Percentiles rank a stretch among this genome's conserved stretches.
phyloP scores from a whole-genome alignment of 2,113 vertebrate genomes.

The Noctilio leporinus region DNA sequence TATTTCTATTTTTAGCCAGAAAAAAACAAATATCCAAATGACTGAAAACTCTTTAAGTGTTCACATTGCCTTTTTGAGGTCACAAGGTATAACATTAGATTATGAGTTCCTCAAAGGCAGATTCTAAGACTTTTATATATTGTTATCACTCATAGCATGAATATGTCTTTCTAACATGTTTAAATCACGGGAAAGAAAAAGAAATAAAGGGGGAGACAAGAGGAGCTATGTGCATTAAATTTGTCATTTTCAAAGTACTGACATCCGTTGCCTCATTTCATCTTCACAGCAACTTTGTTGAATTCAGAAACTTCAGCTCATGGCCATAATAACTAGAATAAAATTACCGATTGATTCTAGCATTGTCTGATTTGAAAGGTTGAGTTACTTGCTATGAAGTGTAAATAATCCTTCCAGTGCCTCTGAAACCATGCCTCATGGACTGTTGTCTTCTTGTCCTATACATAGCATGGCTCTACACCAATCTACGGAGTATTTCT shows the following conservation, averaged over 20 bases:
- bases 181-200: neutral
- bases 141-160: neutral
- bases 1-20: neutral
- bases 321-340: neutral
- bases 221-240: neutral
- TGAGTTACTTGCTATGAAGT: neutral
- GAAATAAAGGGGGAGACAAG: neutral
- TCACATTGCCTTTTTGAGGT: neutral
- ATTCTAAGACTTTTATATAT: neutral
- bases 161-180: neutral
- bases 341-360: neutral
- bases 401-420: neutral
- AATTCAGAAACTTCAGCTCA: neutral
- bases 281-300: neutral
- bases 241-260: neutral
- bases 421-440: neutral
- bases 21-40: neutral
- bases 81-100: neutral
- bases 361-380: neutral
- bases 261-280: neutral
- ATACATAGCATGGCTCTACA: neutral
- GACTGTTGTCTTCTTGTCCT: neutral
- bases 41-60: neutral
- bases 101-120: neutral
- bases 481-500: neutral